These are phyloP conservation scores for Mastomys natalensis DNA, from an alignment of 2,113 vertebrate species.

Conservation along the genomic window DNA sequence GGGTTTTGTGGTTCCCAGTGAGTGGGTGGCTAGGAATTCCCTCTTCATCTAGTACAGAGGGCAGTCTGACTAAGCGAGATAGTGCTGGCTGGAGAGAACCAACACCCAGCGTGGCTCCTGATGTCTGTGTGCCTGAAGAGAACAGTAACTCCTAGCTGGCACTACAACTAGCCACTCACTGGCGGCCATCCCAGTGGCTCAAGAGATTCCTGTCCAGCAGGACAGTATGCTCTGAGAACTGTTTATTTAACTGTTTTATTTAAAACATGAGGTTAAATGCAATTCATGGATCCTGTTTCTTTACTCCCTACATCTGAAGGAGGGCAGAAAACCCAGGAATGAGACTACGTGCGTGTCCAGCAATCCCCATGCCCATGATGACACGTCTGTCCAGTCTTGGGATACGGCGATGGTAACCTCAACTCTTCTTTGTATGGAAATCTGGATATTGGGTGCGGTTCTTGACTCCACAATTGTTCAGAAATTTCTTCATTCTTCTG, in stretches of 20 bases:
- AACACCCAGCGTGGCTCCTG: not conserved
- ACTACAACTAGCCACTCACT: not conserved
- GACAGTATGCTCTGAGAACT: not conserved
- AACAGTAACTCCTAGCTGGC: not conserved
- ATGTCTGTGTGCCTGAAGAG: not conserved
- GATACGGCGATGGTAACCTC: not conserved
- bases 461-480: not conserved
- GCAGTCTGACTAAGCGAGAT: constrained; percentile 6
- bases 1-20: constrained; percentile 56
- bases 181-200: not conserved
- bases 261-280: constrained; percentile 8
- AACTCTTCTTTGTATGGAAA: not conserved
- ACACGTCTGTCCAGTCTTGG: not conserved
- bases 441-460: not conserved
- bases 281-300: not conserved
- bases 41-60: constrained; percentile 24
- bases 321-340: not conserved
- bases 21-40: constrained; percentile 58
- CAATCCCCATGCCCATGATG: rapidly evolving
- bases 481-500: constrained; percentile 1
- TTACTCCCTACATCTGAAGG: not conserved
- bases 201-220: constrained; percentile 16
- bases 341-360: not conserved
- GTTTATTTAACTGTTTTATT: constrained; percentile 43
- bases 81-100: not conserved